Conservation (phyloP, 2,113 vertebrate genomes). For the Rhabdornis inornatus region DNA sequence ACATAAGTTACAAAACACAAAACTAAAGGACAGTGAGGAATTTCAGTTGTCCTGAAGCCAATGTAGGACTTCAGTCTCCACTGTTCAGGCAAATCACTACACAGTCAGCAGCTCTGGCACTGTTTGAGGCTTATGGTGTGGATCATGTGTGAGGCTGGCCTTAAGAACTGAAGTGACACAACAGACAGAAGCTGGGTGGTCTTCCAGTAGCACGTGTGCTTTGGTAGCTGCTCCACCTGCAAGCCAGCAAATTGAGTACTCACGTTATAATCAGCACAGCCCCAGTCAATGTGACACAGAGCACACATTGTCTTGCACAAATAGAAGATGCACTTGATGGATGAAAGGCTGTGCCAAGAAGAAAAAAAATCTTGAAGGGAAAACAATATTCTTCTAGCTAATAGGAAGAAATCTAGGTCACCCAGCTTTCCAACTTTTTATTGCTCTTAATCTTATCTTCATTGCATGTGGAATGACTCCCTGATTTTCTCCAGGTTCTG, state of each 20-base stretch:
- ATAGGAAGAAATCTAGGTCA: background rate
- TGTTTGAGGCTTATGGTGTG: background rate
- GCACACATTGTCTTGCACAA: background rate
- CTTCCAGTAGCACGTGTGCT: background rate
- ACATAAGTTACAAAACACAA: background rate
- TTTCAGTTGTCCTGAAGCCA: background rate
- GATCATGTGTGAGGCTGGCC: background rate
- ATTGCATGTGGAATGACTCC: background rate
- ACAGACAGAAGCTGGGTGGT: background rate
- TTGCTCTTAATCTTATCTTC: background rate
- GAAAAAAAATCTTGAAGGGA: background rate
- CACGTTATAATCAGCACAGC: fast-evolving
- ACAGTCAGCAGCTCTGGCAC: background rate
- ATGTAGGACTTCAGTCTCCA: background rate
- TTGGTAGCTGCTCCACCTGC: background rate
- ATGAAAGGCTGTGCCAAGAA: background rate
- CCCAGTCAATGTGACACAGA: background rate
- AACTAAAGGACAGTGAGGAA: background rate
- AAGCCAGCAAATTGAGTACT: background rate
- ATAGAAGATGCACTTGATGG: background rate
- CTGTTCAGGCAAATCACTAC: background rate
- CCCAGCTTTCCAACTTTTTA: background rate
- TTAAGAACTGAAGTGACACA: background rate
- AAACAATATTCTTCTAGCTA: background rate
- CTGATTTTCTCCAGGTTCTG: background rate